Evolutionary conservation across 2,113 vertebrate genomes (phyloP).

Genomic region (Glaucidium brasilianum): DNA sequence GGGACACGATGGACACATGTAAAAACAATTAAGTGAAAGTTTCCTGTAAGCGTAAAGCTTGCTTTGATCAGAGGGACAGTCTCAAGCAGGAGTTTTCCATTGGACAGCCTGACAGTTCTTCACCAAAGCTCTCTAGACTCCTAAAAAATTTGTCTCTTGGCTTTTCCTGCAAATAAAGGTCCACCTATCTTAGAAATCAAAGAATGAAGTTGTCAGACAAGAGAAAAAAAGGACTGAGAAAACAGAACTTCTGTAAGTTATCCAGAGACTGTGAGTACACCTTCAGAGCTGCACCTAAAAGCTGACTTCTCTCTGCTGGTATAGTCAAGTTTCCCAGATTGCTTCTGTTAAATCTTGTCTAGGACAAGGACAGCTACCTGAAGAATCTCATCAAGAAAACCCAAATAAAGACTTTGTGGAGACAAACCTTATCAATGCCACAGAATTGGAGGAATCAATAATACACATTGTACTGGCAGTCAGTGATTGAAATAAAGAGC

Average conservation of each 20-base stretch:
- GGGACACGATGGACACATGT: fast-evolving
- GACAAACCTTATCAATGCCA: not conserved
- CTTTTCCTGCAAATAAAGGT: not conserved
- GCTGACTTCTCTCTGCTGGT: not conserved
- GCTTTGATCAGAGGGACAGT: not conserved
- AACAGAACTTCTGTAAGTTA: not conserved
- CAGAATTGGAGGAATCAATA: not conserved
- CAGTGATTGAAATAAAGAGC: not conserved
- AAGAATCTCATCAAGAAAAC: not conserved
- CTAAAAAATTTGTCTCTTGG: not conserved
- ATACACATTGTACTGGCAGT: not conserved
- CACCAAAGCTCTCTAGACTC: not conserved
- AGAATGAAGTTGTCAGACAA: not conserved
- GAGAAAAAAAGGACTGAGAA: not conserved
- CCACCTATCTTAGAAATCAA: not conserved
- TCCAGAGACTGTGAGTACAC: not conserved
- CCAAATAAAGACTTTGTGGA: not conserved
- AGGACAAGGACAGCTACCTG: not conserved
- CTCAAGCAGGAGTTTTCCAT: not conserved
- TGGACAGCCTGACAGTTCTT: not conserved
- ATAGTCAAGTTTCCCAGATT: not conserved
- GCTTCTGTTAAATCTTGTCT: not conserved
- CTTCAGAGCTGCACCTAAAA: not conserved
- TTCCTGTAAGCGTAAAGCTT: not conserved
- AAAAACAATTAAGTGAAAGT: not conserved